These are phyloP conservation scores for Numida meleagris DNA, from an alignment of 2,113 vertebrate species.

Conservation along the genomic window DNA sequence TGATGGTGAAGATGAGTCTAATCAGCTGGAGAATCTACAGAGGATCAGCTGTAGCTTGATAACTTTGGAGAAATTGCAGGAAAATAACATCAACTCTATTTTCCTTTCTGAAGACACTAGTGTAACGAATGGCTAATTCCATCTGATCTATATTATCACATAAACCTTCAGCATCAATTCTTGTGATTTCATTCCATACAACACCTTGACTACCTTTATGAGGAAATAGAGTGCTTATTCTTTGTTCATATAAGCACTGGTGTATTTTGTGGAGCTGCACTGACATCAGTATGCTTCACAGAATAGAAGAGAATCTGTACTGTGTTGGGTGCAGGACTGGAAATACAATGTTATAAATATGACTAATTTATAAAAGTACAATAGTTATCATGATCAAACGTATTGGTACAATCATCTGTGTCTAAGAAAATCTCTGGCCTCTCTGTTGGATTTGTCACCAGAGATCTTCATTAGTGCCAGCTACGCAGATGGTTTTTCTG, in stretches of 20 bases:
- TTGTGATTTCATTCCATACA: not conserved
- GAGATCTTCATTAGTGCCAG: not conserved
- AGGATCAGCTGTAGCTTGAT: not conserved
- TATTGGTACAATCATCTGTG: not conserved
- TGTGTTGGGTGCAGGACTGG: not conserved
- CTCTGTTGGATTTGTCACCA: not conserved
- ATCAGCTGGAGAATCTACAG: not conserved
- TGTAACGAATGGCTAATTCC: rapidly evolving
- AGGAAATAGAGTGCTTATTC: not conserved
- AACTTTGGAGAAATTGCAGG: not conserved
- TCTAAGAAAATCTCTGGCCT: not conserved
- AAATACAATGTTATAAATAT: not conserved
- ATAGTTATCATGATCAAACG: not conserved
- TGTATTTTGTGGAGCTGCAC: rapidly evolving
- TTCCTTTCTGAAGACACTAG: not conserved
- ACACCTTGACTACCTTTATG: not conserved
- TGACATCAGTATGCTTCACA: not conserved
- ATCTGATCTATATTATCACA: not conserved
- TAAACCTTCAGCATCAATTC: not conserved
- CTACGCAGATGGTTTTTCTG: not conserved
- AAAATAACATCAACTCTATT: not conserved
- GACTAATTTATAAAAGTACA: not conserved
- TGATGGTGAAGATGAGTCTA: not conserved
- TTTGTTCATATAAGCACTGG: rapidly evolving
- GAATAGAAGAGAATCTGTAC: rapidly evolving